Evolutionary conservation across 2,797 vertebrate genomes (phyloP).

Genomic region (Mastacembelus armatus): DNA sequence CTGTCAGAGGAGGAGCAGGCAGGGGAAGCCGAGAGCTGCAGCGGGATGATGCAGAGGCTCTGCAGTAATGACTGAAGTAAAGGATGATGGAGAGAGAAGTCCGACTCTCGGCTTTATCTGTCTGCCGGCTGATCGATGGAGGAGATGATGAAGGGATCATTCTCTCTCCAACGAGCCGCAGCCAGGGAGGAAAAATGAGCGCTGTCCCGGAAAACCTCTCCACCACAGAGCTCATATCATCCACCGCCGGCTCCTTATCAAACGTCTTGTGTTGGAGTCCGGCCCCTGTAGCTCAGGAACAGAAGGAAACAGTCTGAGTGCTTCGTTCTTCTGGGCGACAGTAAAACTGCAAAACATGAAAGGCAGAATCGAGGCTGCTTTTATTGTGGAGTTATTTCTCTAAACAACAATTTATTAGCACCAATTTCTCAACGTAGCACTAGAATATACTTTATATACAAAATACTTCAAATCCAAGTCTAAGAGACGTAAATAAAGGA

Average conservation of each 20-base stretch:
- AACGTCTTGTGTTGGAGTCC: neutral
- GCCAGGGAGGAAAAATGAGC: slow-evolving; percentile 33
- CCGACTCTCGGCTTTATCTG: slow-evolving; percentile 24
- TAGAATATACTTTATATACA: too few species aligned
- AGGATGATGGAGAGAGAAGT: slow-evolving; percentile 32
- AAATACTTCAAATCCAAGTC: too few species aligned
- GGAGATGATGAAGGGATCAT: slow-evolving; percentile 32
- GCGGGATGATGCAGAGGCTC: slow-evolving; percentile 5
- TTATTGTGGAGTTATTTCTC: too few species aligned
- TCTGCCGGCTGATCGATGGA: slow-evolving; percentile 28
- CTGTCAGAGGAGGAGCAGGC: neutral
- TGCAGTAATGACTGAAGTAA: slow-evolving; percentile 18
- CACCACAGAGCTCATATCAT: neutral
- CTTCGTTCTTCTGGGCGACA: too few species aligned
- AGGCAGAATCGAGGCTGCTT: too few species aligned
- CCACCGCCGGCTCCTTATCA: neutral
- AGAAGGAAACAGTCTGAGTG: too few species aligned
- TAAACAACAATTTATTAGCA: too few species aligned
- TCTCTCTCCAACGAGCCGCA: slow-evolving; percentile 43
- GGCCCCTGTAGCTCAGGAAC: neutral
- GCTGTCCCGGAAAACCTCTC: slow-evolving; percentile 29
- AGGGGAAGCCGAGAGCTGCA: neutral
- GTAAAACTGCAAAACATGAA: too few species aligned
- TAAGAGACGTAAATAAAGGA: too few species aligned
- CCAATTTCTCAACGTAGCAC: too few species aligned